These are phyloP conservation scores for Taeniopygia guttata DNA, from an alignment of 2,797 vertebrate species.

Conservation along the genomic window DNA sequence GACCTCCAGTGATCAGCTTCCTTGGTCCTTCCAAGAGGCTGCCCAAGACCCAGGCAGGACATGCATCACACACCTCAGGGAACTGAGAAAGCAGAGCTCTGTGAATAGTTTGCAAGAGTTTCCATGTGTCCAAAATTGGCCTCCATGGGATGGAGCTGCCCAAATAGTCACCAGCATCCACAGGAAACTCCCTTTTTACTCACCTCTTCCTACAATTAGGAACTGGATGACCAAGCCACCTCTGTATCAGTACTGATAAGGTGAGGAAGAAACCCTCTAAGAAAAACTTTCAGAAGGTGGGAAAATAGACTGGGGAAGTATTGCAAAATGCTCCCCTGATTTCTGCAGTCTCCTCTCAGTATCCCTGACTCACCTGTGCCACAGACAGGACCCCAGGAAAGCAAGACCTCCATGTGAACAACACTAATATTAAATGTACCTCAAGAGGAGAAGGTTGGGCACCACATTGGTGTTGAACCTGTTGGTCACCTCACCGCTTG, in stretches of 20 bases:
- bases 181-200: constrained; percentile 39
- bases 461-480: neutral
- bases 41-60: neutral
- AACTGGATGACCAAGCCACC: neutral
- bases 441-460: neutral
- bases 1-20: neutral
- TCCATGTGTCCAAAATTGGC: neutral
- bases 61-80: neutral
- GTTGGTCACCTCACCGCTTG: neutral
- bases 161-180: neutral
- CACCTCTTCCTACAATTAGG: constrained; percentile 34
- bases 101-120: neutral
- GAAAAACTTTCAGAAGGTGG: neutral
- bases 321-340: neutral
- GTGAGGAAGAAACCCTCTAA: neutral
- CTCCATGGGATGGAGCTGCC: neutral
- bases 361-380: neutral
- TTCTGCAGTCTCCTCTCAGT: neutral
- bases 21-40: neutral
- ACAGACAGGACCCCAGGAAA: neutral
- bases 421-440: too few species aligned
- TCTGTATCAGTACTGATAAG: neutral
- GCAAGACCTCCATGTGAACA: neutral
- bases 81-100: neutral
- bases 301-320: neutral